phyloP scores from a whole-genome alignment of 1,140 invertebrate genomes.

The Bactericera cockerelli region DNA sequence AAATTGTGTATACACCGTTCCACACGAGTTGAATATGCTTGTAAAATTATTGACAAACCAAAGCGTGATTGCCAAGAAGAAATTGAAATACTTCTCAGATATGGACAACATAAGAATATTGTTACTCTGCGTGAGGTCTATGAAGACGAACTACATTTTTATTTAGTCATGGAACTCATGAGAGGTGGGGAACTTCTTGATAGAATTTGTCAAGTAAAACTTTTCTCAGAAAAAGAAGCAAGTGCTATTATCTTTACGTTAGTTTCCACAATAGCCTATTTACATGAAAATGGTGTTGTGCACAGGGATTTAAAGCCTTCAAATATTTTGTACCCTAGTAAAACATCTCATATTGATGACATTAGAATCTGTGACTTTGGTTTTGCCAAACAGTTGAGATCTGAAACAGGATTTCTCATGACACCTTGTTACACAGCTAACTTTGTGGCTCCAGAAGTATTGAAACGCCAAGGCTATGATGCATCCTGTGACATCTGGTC shows the following conservation, averaged over 20 bases:
- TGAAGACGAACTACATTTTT: slow-evolving; percentile 74
- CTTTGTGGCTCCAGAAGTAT: slow-evolving; percentile 95
- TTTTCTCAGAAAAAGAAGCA: slow-evolving; percentile 82
- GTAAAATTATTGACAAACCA: slow-evolving; percentile 77
- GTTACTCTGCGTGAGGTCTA: slow-evolving; percentile 84
- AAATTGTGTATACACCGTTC: slow-evolving; percentile 72
- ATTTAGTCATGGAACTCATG: slow-evolving; percentile 84
- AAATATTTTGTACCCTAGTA: slow-evolving; percentile 87
- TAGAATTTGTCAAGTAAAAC: slow-evolving; percentile 69
- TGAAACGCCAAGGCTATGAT: slow-evolving; percentile 95
- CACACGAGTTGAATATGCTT: slow-evolving; percentile 73
- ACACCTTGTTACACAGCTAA: slow-evolving; percentile 98
- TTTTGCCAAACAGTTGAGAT: slow-evolving; percentile 91
- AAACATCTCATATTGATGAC: slow-evolving; percentile 60
- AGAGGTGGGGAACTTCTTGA: slow-evolving; percentile 89
- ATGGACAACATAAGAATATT: slow-evolving; percentile 88
- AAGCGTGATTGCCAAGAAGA: slow-evolving; percentile 91
- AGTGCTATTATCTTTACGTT: slow-evolving; percentile 75
- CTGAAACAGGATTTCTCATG: slow-evolving; percentile 94
- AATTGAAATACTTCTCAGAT: slow-evolving; percentile 89
- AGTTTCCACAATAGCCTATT: slow-evolving; percentile 73
- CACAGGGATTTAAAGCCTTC: slow-evolving; percentile 93
- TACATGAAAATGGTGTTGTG: slow-evolving; percentile 89
- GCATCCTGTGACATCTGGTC: slow-evolving; percentile 98
- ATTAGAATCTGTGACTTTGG: slow-evolving; percentile 89